Conservation (phyloP, 2,797 vertebrate genomes). For the Phataginus tetradactyla region DNA sequence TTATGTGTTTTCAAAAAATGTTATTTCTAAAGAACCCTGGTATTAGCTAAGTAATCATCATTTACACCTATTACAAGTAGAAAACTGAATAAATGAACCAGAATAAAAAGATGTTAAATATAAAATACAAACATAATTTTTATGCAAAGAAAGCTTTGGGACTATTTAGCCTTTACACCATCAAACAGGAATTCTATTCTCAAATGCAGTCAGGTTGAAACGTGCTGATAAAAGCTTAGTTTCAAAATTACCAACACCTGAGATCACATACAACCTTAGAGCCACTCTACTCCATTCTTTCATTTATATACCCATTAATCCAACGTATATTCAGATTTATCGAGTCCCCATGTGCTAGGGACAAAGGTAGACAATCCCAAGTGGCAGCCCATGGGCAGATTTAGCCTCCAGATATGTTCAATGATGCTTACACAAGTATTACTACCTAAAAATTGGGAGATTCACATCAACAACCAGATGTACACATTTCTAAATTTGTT, state of each 20-base stretch:
- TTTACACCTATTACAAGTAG: not conserved
- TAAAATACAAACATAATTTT: not conserved
- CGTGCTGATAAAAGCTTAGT: not conserved
- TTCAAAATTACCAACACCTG: not conserved
- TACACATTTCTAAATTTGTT: not conserved
- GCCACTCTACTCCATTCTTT: not conserved
- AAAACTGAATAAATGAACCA: not conserved
- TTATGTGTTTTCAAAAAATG: not conserved
- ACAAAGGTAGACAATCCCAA: not conserved
- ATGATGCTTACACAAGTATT: not conserved
- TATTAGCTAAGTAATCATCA: not conserved
- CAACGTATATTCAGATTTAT: not conserved
- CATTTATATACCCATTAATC: not conserved
- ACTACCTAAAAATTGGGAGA: not conserved
- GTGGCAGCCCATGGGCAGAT: not conserved
- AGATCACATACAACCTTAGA: not conserved
- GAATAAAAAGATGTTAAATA: constrained; percentile 1
- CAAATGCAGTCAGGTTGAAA: not conserved
- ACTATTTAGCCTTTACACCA: not conserved
- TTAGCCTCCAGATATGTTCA: not conserved
- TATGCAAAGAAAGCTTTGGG: not conserved
- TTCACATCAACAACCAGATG: not conserved
- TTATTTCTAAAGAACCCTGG: not conserved
- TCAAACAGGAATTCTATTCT: not conserved
- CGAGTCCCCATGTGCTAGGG: not conserved